Evolutionary conservation across 2,888 invertebrate species (phyloP).

Genomic region (Epistrophella euchroma): DNA sequence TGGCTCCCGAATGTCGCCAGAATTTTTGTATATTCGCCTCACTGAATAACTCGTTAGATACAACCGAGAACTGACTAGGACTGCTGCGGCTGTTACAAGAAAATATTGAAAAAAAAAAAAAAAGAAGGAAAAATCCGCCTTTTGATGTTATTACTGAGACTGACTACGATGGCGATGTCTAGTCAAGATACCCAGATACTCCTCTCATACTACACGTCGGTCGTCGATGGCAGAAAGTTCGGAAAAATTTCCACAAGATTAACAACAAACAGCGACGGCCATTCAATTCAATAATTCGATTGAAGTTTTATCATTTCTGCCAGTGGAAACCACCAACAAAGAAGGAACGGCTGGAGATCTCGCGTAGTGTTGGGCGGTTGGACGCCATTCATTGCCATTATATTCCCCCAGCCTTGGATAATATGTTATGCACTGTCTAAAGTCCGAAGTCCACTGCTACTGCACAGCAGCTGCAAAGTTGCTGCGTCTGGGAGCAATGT

Average conservation of each 20-base stretch:
- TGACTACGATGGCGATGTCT: constrained; percentile 54
- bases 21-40: constrained; percentile 61
- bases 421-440: neutral
- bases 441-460: constrained; percentile 15
- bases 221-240: constrained; percentile 47
- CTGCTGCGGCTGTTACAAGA: constrained; percentile 5
- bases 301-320: constrained; percentile 56
- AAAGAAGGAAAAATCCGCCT: constrained; percentile 26
- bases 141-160: constrained; percentile 40
- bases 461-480: constrained; percentile 15
- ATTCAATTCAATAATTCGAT: constrained; percentile 74
- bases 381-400: neutral
- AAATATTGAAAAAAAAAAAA: constrained; percentile 25
- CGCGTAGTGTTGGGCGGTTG: neutral
- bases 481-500: constrained; percentile 1
- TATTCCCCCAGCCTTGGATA: neutral
- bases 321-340: constrained; percentile 13
- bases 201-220: neutral
- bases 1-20: constrained; percentile 73
- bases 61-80: constrained; percentile 10
- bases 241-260: constrained; percentile 75
- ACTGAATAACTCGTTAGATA: constrained; percentile 49
- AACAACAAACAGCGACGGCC: constrained; percentile 71
- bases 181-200: constrained; percentile 55
- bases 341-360: constrained; percentile 6